Evolutionary conservation across 2,797 vertebrate genomes (phyloP).

Genomic region (Cossypha heuglini): DNA sequence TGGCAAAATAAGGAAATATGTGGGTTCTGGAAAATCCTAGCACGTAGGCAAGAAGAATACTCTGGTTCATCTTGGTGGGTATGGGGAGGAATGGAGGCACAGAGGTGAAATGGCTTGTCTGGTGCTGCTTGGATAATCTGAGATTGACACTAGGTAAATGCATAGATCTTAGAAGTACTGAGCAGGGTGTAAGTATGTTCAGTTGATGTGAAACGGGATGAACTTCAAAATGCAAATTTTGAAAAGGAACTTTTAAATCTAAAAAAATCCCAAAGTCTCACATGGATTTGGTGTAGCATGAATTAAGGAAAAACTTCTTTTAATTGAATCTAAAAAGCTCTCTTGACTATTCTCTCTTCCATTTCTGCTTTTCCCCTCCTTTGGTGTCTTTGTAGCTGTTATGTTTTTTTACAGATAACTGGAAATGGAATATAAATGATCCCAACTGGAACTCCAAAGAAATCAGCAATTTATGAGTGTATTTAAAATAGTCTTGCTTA

Average conservation of each 20-base stretch:
- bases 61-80: background rate
- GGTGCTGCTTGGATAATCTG: background rate
- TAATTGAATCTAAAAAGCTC: background rate
- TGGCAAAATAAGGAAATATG: background rate
- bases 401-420: slow-evolving; percentile 8
- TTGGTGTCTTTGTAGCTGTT: background rate
- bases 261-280: background rate
- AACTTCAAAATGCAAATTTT: background rate
- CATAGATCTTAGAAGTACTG: background rate
- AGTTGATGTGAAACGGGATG: background rate
- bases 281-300: background rate
- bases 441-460: background rate
- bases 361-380: background rate
- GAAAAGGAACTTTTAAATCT: background rate
- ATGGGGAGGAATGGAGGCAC: background rate
- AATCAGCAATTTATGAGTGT: background rate
- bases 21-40: background rate
- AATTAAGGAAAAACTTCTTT: background rate
- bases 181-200: background rate
- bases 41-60: background rate
- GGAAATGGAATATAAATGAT: background rate
- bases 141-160: background rate
- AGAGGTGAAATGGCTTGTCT: background rate
- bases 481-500: background rate
- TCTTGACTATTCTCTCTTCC: background rate